Percentiles rank a stretch among this genome's conserved stretches.
These are phyloP conservation scores for Verasper variegatus DNA, from an alignment of 2,113 vertebrate genomes.

Conservation along the genomic window DNA sequence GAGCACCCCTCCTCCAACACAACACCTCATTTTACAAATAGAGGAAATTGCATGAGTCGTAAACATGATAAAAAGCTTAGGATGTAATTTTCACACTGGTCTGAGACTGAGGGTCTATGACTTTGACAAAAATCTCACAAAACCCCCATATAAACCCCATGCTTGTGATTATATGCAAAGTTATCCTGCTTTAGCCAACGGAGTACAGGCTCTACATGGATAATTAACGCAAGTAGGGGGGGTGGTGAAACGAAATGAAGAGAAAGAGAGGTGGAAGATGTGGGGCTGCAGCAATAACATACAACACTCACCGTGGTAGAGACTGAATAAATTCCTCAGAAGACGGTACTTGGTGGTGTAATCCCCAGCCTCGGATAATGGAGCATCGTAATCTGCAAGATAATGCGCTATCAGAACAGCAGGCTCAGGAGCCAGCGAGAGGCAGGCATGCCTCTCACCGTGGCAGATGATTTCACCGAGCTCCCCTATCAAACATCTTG, in stretches of 20 bases:
- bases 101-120: conserved; percentile 34
- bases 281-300: conserved; percentile 23
- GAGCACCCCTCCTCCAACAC: conserved; percentile 27
- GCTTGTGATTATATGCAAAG: conserved; percentile 62
- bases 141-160: neutral
- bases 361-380: conserved; percentile 92
- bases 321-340: conserved; percentile 86
- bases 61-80: conserved; percentile 20
- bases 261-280: conserved; percentile 36
- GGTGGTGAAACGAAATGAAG: conserved; percentile 45
- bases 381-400: conserved; percentile 91
- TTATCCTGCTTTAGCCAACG: conserved; percentile 54
- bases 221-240: conserved; percentile 41
- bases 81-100: conserved; percentile 36
- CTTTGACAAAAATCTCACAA: conserved; percentile 23
- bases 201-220: conserved; percentile 56
- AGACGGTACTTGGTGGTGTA: conserved; percentile 90
- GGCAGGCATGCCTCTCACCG: conserved; percentile 43
- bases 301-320: conserved; percentile 82
- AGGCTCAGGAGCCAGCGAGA: conserved; percentile 48
- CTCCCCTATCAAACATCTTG: conserved; percentile 68
- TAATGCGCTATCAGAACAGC: conserved; percentile 76
- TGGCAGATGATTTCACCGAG: conserved; percentile 58
- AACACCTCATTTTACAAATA: conserved; percentile 51
- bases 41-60: conserved; percentile 20